phyloP scores from a whole-genome alignment of 1,140 invertebrate species.

The Drosophila burlai region DNA sequence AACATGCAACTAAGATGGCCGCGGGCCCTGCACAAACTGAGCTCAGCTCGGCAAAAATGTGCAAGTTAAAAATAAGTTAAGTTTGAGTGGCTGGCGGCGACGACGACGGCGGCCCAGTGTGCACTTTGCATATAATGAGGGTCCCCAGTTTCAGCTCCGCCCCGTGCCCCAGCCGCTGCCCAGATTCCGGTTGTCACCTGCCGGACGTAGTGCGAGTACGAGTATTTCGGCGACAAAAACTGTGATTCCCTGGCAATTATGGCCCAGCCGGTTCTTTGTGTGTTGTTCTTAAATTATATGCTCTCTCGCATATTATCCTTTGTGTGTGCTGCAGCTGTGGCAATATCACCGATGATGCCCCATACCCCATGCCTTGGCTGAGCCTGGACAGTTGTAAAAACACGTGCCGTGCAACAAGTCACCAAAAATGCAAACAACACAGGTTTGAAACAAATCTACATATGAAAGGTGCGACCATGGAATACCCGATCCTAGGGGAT shows the following conservation, averaged over 20 bases:
- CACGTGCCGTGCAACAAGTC: constrained; percentile 52
- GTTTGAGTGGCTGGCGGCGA: constrained; percentile 71
- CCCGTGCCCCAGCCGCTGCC: constrained; percentile 3
- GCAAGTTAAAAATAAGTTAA: constrained; percentile 84
- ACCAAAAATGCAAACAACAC: constrained; percentile 15
- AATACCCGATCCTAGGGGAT: neutral
- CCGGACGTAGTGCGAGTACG: constrained; percentile 4
- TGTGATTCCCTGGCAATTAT: constrained; percentile 65
- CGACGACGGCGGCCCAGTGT: constrained; percentile 44
- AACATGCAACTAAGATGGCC: constrained; percentile 81
- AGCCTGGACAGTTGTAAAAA: constrained; percentile 40
- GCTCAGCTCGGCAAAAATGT: constrained; percentile 49
- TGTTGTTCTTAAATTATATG: constrained; percentile 54
- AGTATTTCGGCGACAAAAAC: constrained; percentile 71
- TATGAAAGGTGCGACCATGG: neutral
- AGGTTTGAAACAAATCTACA: no score
- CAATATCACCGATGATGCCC: neutral
- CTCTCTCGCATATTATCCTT: constrained; percentile 24
- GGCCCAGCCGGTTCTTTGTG: constrained; percentile 19
- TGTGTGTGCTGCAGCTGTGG: constrained; percentile 23
- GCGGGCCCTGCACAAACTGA: constrained; percentile 27
- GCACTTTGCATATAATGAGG: constrained; percentile 82
- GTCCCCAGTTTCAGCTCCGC: constrained; percentile 30
- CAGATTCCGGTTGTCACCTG: constrained; percentile 67
- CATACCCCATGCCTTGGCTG: neutral